These are phyloP conservation scores for Macropis europaea DNA, from an alignment of 2,888 invertebrate genomes.

Conservation along the genomic window DNA sequence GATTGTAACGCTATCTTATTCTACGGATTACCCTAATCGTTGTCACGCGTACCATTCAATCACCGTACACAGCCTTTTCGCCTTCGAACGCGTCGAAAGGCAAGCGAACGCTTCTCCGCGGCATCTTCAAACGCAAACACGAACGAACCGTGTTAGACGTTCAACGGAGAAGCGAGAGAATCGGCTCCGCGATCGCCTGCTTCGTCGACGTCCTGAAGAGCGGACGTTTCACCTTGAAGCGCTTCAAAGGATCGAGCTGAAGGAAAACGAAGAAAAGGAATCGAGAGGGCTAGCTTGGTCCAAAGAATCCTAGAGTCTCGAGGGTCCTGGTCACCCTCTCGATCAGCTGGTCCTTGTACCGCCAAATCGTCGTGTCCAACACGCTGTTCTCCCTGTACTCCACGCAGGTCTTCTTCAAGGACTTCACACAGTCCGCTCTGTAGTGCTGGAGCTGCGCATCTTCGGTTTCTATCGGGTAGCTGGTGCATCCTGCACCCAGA, in stretches of 20 bases:
- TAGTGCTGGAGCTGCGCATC: constrained; percentile 96
- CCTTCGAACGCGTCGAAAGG: neutral
- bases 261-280: neutral
- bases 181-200: no score
- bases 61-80: constrained; percentile 33
- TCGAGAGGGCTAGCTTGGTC: constrained; percentile 73
- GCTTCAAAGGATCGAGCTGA: neutral
- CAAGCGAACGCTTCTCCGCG: neutral
- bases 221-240: neutral
- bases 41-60: constrained; percentile 1
- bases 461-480: constrained; percentile 89
- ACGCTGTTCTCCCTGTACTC: constrained; percentile 91
- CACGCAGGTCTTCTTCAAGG: constrained; percentile 90
- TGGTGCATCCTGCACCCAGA: constrained; percentile 89
- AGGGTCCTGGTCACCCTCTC: constrained; percentile 86
- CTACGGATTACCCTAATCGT: constrained; percentile 23
- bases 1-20: constrained; percentile 13
- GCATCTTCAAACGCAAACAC: neutral
- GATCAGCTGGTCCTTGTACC: constrained; percentile 89
- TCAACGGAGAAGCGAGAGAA: neutral
- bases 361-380: constrained; percentile 93
- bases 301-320: constrained; percentile 87
- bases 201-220: neutral
- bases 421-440: constrained; percentile 94
- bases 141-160: no score